Conservation (phyloP, 1,140 invertebrate genomes). For the Monomorium pharaonis region DNA sequence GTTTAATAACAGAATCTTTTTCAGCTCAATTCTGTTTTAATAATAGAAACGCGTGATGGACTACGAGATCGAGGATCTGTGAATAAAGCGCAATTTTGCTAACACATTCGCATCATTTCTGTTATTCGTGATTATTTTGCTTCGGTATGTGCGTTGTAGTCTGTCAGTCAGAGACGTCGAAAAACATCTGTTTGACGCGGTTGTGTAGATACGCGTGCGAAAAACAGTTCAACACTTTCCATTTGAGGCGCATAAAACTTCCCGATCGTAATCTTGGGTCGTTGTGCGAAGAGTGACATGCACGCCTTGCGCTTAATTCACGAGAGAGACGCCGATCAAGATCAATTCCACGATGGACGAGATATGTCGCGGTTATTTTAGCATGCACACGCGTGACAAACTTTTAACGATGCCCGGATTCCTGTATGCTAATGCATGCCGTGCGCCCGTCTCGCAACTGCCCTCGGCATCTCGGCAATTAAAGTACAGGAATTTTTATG, state of each 20-base stretch:
- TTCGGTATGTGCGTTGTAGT: background rate
- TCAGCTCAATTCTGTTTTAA: background rate
- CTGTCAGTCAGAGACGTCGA: background rate
- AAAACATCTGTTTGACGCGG: slow-evolving; percentile 19
- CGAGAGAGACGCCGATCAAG: slow-evolving; percentile 52
- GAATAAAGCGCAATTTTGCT: background rate
- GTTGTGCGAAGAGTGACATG: slow-evolving; percentile 47
- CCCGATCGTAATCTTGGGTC: slow-evolving; percentile 59
- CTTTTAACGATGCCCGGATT: slow-evolving; percentile 49
- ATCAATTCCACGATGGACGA: slow-evolving; percentile 38
- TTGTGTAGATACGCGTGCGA: slow-evolving; percentile 3
- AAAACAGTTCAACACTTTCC: slow-evolving; percentile 50
- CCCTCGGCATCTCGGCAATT: slow-evolving; percentile 15
- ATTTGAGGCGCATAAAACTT: slow-evolving; percentile 62
- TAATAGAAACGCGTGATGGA: background rate
- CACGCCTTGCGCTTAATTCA: slow-evolving; percentile 35
- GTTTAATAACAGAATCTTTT: background rate
- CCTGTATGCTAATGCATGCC: slow-evolving; percentile 56
- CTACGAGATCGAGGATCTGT: background rate
- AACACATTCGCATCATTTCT: background rate
- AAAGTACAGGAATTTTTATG: slow-evolving; percentile 44
- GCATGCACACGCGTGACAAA: slow-evolving; percentile 47
- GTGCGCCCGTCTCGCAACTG: slow-evolving; percentile 17
- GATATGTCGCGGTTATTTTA: slow-evolving; percentile 60
- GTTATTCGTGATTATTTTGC: background rate